Evolutionary conservation across 2,113 vertebrate species (phyloP).

Genomic region (Anhinga rufa): DNA sequence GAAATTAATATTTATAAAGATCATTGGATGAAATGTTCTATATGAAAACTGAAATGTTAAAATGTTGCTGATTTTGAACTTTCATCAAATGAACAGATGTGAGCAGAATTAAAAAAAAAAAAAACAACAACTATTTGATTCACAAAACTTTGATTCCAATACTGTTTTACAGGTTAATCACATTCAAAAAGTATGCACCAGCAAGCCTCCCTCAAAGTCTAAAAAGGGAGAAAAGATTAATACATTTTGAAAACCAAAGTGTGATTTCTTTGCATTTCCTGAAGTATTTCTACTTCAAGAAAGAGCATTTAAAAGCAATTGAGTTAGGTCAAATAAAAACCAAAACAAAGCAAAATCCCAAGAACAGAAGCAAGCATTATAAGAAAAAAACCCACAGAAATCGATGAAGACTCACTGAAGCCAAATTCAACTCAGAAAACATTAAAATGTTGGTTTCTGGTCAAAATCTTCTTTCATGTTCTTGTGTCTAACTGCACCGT

Average conservation of each 20-base stretch:
- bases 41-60: background rate
- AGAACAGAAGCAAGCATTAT: background rate
- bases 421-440: background rate
- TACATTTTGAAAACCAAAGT: background rate
- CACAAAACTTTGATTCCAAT: background rate
- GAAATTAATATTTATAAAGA: conserved; percentile 18
- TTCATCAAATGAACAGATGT: background rate
- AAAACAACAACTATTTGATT: background rate
- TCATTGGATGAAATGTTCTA: background rate
- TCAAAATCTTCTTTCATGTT: background rate
- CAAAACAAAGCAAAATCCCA: background rate
- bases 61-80: background rate
- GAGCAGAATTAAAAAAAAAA: background rate
- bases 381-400: background rate
- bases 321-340: background rate
- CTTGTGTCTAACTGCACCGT: background rate
- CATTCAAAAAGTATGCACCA: background rate
- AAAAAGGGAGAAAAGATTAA: background rate
- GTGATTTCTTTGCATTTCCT: background rate
- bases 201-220: background rate
- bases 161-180: background rate
- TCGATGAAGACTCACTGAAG: background rate
- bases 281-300: background rate
- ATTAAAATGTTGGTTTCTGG: background rate
- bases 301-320: background rate